Evolutionary conservation across 2,888 invertebrate species (phyloP), one percentile per base, ranked within the genome.

Genomic region (Bedellia somnulentella): DNA sequence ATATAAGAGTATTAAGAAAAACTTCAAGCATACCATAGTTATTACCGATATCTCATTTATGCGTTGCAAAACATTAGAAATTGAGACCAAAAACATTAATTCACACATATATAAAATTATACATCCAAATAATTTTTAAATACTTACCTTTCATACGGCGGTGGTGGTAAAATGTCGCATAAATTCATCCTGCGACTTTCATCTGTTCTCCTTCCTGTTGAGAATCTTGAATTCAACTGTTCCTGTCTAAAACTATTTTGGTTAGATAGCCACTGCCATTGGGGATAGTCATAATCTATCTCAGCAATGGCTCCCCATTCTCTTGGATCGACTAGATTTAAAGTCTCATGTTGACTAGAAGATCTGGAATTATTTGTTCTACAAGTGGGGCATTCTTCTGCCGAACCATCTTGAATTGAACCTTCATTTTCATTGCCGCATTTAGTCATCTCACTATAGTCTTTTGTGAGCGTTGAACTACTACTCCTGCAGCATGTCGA

Each of bases 361-460:
- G 73, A 71, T 36, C 68, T 56, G 0, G 75, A 73, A 37, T 66
- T 60, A 35, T 64, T 61, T 4, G 70, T 75, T 43, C 67, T 68
- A 37, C 75, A 75, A 6, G 75, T 73, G 1, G 71, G 73, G 33
- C 73, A 75, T 32, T 75, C 75, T 38, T 75, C 75, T 35, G 68
- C 49, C 68, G 58, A 13, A 71, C 68, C 44, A 66, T 71, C 35
- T 54, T 44, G 24, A 66, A 17, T 21, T 10, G 18, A 21, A 17
- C 31, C 70, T 31, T 66, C 63, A 3, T 45, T 58, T 5, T 62
- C 67, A 31, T 68, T 66, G n/a, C 64, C 67, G 48, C 73, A 75
- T 52, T 75, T 75, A 1, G 73, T 75, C 71, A 73, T 71, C 39
- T 75, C 73, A 37, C 73, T 75, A 33, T 70, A 75, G 36, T 75